Evolutionary conservation across 2,888 invertebrate genomes (phyloP).

Genomic region (Unio delphinus): DNA sequence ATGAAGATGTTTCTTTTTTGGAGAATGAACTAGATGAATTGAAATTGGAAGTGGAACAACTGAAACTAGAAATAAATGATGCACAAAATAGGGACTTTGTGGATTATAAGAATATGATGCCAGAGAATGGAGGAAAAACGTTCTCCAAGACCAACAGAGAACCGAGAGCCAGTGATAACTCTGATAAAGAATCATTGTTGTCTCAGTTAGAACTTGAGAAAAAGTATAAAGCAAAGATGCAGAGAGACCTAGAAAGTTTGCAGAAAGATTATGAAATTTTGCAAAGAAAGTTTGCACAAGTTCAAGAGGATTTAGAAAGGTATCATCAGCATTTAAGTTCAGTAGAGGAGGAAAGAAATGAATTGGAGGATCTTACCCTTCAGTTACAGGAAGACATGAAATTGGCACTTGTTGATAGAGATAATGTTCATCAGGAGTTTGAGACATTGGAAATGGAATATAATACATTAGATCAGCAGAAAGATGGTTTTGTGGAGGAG

Average conservation of each 20-base stretch:
- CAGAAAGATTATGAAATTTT: slow-evolving; percentile 6
- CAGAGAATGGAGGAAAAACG: too few relatives aligned
- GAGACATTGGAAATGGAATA: slow-evolving; percentile 2
- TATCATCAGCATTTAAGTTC: not conserved
- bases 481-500: slow-evolving; percentile 18
- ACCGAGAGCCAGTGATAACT: too few relatives aligned
- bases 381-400: too few relatives aligned
- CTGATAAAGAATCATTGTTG: too few relatives aligned
- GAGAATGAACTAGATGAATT: not conserved
- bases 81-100: too few relatives aligned
- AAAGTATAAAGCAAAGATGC: slow-evolving; percentile 26
- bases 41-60: slow-evolving; percentile 5
- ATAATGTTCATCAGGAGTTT: slow-evolving; percentile 8
- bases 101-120: too few relatives aligned
- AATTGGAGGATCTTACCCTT: not conserved
- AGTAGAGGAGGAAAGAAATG: slow-evolving; percentile 1
- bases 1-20: not conserved
- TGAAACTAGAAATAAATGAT: slow-evolving; percentile 3
- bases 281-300: not conserved
- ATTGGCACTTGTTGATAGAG: not conserved
- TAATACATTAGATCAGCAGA: not conserved
- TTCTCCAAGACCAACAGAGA: too few relatives aligned
- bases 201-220: slow-evolving; percentile 25
- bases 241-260: slow-evolving; percentile 18
- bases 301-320: not conserved